These are phyloP conservation scores for Andrena praecox DNA, from an alignment of 2,888 invertebrate genomes.

Conservation along the genomic window DNA sequence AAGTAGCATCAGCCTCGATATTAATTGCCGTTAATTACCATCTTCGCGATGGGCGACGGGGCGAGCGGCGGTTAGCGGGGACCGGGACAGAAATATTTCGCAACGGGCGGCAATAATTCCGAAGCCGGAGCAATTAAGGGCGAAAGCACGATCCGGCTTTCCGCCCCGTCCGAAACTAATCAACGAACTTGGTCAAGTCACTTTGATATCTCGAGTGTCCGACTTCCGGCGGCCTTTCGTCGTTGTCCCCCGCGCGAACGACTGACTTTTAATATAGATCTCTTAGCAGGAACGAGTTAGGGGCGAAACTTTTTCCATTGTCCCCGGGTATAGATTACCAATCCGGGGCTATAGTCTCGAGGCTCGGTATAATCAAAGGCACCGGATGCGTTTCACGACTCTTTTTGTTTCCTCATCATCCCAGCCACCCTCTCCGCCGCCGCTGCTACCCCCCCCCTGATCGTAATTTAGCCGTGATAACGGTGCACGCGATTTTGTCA, in stretches of 20 bases:
- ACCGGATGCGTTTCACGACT: slow-evolving; percentile 58
- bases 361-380: slow-evolving; percentile 48
- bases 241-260: slow-evolving; percentile 51
- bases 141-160: slow-evolving; percentile 59
- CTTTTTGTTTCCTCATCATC: slow-evolving; percentile 37
- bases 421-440: neutral
- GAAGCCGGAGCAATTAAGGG: slow-evolving; percentile 63
- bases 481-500: slow-evolving; percentile 9
- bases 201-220: slow-evolving; percentile 66
- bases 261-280: slow-evolving; percentile 71
- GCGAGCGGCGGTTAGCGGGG: slow-evolving; percentile 6
- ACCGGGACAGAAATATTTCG: slow-evolving; percentile 50
- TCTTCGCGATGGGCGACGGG: neutral
- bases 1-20: slow-evolving; percentile 10
- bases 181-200: slow-evolving; percentile 71
- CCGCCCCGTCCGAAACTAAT: slow-evolving; percentile 69
- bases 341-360: slow-evolving; percentile 39
- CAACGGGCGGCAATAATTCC: slow-evolving; percentile 61
- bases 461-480: slow-evolving; percentile 22
- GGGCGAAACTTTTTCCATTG: slow-evolving; percentile 70
- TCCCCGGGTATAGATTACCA: slow-evolving; percentile 59
- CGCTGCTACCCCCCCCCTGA: neutral
- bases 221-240: slow-evolving; percentile 65
- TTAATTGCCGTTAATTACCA: slow-evolving; percentile 48
- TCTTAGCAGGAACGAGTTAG: slow-evolving; percentile 55